A percentile compares a stretch with the other conserved stretches of the same genome.
Conservation (phyloP, 64 coral and sea anemone genomes). For the Cladopsammia gracilis region DNA sequence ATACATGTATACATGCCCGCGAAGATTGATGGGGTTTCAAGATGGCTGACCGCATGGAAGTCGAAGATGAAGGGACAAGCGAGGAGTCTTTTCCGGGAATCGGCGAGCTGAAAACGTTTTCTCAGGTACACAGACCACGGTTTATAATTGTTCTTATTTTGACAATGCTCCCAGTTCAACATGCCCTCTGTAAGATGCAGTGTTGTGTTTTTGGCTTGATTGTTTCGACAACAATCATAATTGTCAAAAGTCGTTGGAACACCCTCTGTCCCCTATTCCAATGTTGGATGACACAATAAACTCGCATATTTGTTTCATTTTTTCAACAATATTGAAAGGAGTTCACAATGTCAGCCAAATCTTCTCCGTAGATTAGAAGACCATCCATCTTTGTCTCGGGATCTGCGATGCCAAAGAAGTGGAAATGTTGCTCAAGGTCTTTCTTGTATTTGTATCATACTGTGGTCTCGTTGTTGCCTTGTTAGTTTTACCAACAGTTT, state of each 20-base stretch:
- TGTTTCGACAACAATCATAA: too few species aligned
- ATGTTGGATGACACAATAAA: too few species aligned
- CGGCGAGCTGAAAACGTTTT: constrained; percentile 53
- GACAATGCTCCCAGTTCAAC: too few species aligned
- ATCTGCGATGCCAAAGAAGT: constrained; percentile 47
- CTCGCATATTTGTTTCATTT: too few species aligned
- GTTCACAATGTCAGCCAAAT: too few species aligned
- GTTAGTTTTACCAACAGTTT: too few species aligned
- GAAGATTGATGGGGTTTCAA: not conserved
- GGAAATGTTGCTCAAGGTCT: constrained; percentile 51
- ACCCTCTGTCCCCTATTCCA: too few species aligned
- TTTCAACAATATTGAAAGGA: too few species aligned
- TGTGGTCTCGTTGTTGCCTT: too few species aligned
- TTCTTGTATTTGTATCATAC: not conserved
- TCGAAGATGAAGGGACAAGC: not conserved
- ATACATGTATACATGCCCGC: not conserved
- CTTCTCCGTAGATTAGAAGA: constrained; percentile 17
- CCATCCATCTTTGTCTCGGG: constrained; percentile 40
- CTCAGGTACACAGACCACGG: constrained; percentile 50
- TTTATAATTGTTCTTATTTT: not conserved
- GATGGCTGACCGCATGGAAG: constrained; percentile 51
- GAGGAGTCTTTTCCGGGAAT: constrained; percentile 41
- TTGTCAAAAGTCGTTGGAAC: too few species aligned
- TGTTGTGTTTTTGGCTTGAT: too few species aligned
- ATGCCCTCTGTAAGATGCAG: too few species aligned